Percentiles rank a stretch among this genome's conserved stretches.
These are phyloP conservation scores for Phymanthus crucifer DNA, from an alignment of 92 coral and sea anemone species.

Conservation along the genomic window DNA sequence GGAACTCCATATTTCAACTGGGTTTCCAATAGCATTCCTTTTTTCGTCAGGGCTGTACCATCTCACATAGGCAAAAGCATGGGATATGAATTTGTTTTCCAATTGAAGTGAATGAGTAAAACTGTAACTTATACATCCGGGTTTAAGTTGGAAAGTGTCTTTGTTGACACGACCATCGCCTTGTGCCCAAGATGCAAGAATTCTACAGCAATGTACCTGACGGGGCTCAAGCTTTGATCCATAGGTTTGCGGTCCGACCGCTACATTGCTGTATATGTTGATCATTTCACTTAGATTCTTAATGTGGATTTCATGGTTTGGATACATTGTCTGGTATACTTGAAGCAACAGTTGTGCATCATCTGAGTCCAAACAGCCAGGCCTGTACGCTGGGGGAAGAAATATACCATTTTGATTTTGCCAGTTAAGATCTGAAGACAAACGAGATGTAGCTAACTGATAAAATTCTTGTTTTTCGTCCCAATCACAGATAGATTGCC, in stretches of 20 bases:
- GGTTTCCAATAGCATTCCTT: slow-evolving; percentile 41
- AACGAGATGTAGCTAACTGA: not conserved
- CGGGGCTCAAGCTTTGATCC: slow-evolving; percentile 62
- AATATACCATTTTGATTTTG: slow-evolving; percentile 30
- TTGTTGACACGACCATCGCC: slow-evolving; percentile 39
- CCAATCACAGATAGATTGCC: slow-evolving; percentile 2
- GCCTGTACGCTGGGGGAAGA: slow-evolving; percentile 36
- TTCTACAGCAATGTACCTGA: slow-evolving; percentile 45
- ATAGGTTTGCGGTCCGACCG: slow-evolving; percentile 42
- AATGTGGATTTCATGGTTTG: slow-evolving; percentile 31
- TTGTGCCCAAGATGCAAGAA: slow-evolving; percentile 67
- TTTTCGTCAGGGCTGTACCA: slow-evolving; percentile 54
- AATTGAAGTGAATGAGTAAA: slow-evolving; percentile 43
- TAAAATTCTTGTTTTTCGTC: not conserved
- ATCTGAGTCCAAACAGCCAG: slow-evolving; percentile 40
- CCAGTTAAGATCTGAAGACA: slow-evolving; percentile 34
- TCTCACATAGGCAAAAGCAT: slow-evolving; percentile 54
- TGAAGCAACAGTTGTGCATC: slow-evolving; percentile 39
- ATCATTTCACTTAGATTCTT: slow-evolving; percentile 46
- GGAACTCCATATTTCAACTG: slow-evolving; percentile 46
- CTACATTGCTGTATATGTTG: slow-evolving; percentile 48
- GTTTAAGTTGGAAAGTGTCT: slow-evolving; percentile 31
- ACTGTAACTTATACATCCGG: slow-evolving; percentile 42
- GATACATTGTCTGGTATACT: slow-evolving; percentile 52
- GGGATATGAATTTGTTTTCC: slow-evolving; percentile 31